Evolutionary conservation across 2,888 invertebrate species (phyloP).

Genomic region (Erebia epiphron): DNA sequence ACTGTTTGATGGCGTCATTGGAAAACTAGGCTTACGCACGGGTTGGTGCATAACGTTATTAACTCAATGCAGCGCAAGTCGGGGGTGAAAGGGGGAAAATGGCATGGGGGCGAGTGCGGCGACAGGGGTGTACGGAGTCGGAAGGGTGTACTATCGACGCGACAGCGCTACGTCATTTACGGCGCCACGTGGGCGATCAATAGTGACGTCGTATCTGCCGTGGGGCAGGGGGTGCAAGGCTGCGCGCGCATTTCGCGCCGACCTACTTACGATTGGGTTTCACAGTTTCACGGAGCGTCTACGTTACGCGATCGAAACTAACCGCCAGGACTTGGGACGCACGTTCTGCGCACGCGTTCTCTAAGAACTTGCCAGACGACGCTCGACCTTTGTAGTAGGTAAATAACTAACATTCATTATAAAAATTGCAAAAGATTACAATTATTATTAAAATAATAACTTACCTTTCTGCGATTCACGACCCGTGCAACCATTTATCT

Average conservation of each 20-base stretch:
- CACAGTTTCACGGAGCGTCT: slow-evolving; percentile 69
- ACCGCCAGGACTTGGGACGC: slow-evolving; percentile 44
- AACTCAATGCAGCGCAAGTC: slow-evolving; percentile 52
- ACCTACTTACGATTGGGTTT: slow-evolving; percentile 78
- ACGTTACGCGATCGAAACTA: slow-evolving; percentile 75
- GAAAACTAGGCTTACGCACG: slow-evolving; percentile 50
- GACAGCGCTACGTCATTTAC: slow-evolving; percentile 75
- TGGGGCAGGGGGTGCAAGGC: slow-evolving; percentile 38
- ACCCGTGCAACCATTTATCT: slow-evolving; percentile 8
- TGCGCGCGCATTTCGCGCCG: slow-evolving; percentile 74
- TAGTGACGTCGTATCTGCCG: slow-evolving; percentile 71
- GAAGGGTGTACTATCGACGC: slow-evolving; percentile 65
- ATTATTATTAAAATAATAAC: slow-evolving; percentile 10
- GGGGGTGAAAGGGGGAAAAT: slow-evolving; percentile 20
- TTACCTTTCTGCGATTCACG: slow-evolving; percentile 21
- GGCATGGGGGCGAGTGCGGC: slow-evolving; percentile 48
- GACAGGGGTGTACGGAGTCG: slow-evolving; percentile 50
- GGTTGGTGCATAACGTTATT: slow-evolving; percentile 46
- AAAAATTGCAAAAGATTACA: slow-evolving; percentile 46
- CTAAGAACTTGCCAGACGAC: slow-evolving; percentile 51
- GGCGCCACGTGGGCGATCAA: slow-evolving; percentile 81
- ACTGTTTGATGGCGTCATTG: slow-evolving; percentile 45
- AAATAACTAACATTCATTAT: slow-evolving; percentile 47
- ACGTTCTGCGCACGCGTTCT: slow-evolving; percentile 54
- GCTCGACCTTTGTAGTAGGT: slow-evolving; percentile 51